Percentiles rank a stretch among this genome's conserved stretches.
These are phyloP conservation scores for Gymnoscopelus microlampas DNA, from an alignment of 2,797 vertebrate genomes.

Conservation along the genomic window DNA sequence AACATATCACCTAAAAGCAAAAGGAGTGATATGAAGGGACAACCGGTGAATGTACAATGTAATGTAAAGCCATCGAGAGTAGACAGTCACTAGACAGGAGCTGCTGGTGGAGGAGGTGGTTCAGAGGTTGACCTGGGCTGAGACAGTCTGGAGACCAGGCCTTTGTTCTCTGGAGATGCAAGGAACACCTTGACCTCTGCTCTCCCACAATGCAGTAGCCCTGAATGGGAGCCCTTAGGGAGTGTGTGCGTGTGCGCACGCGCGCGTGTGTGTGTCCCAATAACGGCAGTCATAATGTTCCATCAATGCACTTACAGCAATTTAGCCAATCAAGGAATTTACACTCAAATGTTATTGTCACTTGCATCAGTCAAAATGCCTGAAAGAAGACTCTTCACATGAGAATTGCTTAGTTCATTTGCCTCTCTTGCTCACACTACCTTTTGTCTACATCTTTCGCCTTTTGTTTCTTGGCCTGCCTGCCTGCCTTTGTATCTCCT, in stretches of 20 bases:
- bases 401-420: not conserved
- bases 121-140: conserved; percentile 26
- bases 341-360: conserved; percentile 12
- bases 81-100: too few relatives aligned
- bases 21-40: too few relatives aligned
- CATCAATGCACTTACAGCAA: conserved; percentile 32
- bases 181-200: conserved; percentile 63
- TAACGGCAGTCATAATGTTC: too few relatives aligned
- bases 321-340: conserved; percentile 29
- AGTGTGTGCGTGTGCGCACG: conserved; percentile 16
- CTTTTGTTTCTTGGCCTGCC: not conserved
- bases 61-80: not conserved
- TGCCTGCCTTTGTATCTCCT: not conserved
- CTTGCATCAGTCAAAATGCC: conserved; percentile 1
- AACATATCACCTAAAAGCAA: too few relatives aligned
- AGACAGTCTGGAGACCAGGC: conserved; percentile 38
- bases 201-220: conserved; percentile 23
- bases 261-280: conserved; percentile 8
- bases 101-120: not conserved
- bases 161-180: conserved; percentile 55
- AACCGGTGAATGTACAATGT: too few relatives aligned
- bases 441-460: not conserved
- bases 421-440: not conserved
- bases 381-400: too few relatives aligned
- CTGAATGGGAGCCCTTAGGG: conserved; percentile 39